Conservation (phyloP, 2,888 invertebrate genomes). For the Aelia acuminata region DNA sequence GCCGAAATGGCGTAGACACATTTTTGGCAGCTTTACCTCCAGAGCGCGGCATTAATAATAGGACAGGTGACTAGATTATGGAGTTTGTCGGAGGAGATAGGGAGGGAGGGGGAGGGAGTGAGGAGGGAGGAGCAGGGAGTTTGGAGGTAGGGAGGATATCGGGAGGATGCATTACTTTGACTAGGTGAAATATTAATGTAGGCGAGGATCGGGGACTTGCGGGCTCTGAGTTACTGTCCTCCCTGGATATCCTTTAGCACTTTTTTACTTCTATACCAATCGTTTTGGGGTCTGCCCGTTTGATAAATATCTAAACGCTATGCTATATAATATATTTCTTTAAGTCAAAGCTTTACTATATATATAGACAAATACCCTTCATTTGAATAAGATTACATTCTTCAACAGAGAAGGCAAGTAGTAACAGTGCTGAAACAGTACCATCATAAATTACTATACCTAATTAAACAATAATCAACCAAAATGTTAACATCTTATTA, state of each 20-base stretch:
- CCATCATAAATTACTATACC: too few species aligned
- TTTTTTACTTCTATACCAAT: not conserved
- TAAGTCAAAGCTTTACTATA: not conserved
- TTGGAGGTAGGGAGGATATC: rapidly evolving
- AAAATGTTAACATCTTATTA: too few species aligned
- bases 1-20: not conserved
- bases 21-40: not conserved
- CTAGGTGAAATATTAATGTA: conserved; percentile 9
- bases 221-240: not conserved
- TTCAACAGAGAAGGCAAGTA: too few species aligned
- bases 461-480: too few species aligned
- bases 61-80: not conserved
- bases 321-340: not conserved
- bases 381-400: too few species aligned
- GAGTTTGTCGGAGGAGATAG: not conserved
- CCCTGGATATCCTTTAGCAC: not conserved
- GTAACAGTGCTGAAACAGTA: too few species aligned
- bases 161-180: not conserved
- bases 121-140: too few species aligned
- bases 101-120: not conserved
- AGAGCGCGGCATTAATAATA: not conserved
- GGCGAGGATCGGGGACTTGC: not conserved
- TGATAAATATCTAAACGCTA: not conserved
- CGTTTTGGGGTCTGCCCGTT: not conserved
- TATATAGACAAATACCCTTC: too few species aligned